Percentiles rank a stretch among this genome's conserved stretches.
Conservation (phyloP, 2,797 vertebrate species). For the Notolepis coatsorum region DNA sequence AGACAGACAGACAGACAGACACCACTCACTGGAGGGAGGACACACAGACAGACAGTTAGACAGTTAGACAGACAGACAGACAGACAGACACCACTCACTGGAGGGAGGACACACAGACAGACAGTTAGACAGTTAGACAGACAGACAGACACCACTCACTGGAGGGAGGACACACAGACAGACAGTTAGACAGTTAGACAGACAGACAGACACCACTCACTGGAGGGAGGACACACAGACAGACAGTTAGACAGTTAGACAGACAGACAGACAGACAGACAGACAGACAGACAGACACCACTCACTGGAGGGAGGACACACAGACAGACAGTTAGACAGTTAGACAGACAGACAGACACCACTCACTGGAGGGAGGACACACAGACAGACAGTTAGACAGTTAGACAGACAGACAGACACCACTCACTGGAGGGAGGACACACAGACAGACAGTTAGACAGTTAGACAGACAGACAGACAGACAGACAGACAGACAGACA, state of each 20-base stretch:
- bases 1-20: conserved; percentile 7
- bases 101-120: background rate
- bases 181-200: background rate
- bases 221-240: too few species aligned
- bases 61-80: background rate
- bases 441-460: background rate
- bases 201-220: conserved; percentile 6
- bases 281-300: conserved; percentile 1
- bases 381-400: conserved; percentile 13
- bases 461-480: background rate
- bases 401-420: background rate
- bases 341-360: background rate
- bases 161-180: background rate
- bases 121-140: background rate
- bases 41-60: background rate
- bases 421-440: background rate
- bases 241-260: too few species aligned
- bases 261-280: background rate
- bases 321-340: background rate
- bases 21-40: conserved; percentile 4
- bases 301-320: too few species aligned
- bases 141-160: background rate
- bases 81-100: too few species aligned
- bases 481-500: background rate
- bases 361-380: conserved; percentile 74